Evolutionary conservation across 2,888 invertebrate species (phyloP).

Genomic region (Urechis unicinctus): DNA sequence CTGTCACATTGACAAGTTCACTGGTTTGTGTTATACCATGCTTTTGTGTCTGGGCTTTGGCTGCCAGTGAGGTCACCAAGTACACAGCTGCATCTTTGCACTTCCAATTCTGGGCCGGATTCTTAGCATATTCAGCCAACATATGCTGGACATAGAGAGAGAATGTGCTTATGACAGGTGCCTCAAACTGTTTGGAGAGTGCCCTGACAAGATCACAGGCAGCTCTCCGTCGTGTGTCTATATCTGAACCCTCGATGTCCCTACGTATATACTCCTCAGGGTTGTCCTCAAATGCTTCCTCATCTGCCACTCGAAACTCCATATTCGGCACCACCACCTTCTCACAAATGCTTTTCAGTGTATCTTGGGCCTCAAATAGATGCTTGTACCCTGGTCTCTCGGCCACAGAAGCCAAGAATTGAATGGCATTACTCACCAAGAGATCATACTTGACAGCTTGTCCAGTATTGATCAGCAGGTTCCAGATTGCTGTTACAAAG

Average conservation of each 20-base stretch:
- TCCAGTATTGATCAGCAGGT: conserved; percentile 76
- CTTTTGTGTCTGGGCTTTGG: conserved; percentile 60
- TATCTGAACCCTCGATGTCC: conserved; percentile 95
- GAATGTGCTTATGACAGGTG: conserved; percentile 48
- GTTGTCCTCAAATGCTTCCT: conserved; percentile 95
- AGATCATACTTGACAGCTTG: conserved; percentile 82
- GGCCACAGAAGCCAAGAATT: conserved; percentile 90
- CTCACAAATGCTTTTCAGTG: conserved; percentile 86
- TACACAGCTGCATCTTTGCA: conserved; percentile 94
- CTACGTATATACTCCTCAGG: conserved; percentile 74
- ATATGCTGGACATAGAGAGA: conserved; percentile 43
- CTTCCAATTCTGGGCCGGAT: conserved; percentile 77
- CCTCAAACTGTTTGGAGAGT: conserved; percentile 65
- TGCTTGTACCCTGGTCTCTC: conserved; percentile 80
- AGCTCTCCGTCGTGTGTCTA: conserved; percentile 89
- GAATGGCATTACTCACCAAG: conserved; percentile 89
- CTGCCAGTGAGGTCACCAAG: conserved; percentile 88
- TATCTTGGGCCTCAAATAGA: conserved; percentile 81
- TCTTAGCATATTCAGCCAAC: conserved; percentile 66
- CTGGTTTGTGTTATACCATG: conserved; percentile 88
- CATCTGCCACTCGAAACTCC: conserved; percentile 82
- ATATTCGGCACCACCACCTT: conserved; percentile 98
- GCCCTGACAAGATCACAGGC: conserved; percentile 95
- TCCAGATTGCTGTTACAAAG: conserved; percentile 95
- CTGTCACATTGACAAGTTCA: conserved; percentile 78